Conservation (phyloP, 35 echinoderm and acorn worm genomes). For the Ophiothrix spiculata region DNA sequence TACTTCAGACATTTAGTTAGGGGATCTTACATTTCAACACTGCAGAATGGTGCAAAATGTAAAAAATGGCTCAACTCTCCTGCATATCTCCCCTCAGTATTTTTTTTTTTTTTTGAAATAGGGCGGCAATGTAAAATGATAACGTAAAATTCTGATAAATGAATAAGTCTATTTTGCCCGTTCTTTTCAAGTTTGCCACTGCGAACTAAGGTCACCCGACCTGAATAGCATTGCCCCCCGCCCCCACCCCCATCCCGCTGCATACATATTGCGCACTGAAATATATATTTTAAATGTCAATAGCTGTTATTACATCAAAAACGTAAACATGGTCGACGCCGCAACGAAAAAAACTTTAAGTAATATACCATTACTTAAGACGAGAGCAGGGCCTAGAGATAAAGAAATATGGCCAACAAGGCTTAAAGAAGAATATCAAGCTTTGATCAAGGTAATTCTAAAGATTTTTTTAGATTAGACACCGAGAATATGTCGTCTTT, state of each 20-base stretch:
- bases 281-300: not conserved
- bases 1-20: too few species aligned
- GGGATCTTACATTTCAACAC: too few species aligned
- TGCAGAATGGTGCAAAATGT: too few species aligned
- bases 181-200: too few species aligned
- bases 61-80: too few species aligned
- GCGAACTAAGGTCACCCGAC: too few species aligned
- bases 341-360: conserved; percentile 86
- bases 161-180: too few species aligned
- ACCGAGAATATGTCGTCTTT: too few species aligned
- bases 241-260: not conserved
- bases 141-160: too few species aligned
- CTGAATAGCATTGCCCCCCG: not conserved
- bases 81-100: too few species aligned
- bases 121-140: too few species aligned
- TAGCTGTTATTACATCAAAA: not conserved
- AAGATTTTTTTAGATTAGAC: not conserved
- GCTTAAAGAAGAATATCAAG: conserved; percentile 95
- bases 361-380: conserved; percentile 89
- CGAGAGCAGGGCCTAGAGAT: conserved; percentile 89
- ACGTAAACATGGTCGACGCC: conserved; percentile 83
- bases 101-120: too few species aligned
- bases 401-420: conserved; percentile 89
- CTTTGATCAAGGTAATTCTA: conserved; percentile 72
- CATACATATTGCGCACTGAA: not conserved